These are phyloP conservation scores for Gambusia affinis DNA, from an alignment of 2,113 vertebrate genomes.

Conservation along the genomic window DNA sequence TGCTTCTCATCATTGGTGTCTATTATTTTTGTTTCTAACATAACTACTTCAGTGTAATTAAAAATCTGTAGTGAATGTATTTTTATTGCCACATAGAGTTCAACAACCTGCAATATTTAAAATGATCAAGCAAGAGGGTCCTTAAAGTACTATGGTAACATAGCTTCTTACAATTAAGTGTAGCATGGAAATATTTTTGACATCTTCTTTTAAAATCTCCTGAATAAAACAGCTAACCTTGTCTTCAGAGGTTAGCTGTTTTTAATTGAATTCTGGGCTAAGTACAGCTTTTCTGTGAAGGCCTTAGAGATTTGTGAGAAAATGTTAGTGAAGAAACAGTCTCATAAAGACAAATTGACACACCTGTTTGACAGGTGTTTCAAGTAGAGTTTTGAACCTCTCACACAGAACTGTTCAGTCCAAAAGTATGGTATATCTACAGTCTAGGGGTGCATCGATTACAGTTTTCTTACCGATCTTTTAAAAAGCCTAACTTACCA, in stretches of 20 bases:
- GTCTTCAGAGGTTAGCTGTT: neutral
- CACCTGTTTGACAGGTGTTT: neutral
- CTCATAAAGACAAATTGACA: neutral
- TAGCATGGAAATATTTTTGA: neutral
- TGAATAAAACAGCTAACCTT: neutral
- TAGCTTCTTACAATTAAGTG: neutral
- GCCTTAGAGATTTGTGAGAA: neutral
- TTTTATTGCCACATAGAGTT: conserved; percentile 18
- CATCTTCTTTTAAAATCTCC: neutral
- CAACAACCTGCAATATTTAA: conserved; percentile 24
- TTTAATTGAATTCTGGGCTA: too few relatives aligned
- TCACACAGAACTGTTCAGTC: neutral
- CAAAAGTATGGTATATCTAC: neutral
- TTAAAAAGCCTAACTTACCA: too few relatives aligned
- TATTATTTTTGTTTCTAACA: conserved; percentile 46
- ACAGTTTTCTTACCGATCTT: too few relatives aligned
- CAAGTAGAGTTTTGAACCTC: neutral
- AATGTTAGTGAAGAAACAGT: neutral
- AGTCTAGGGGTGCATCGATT: neutral
- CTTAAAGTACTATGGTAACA: conserved; percentile 7
- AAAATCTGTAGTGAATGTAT: conserved; percentile 24
- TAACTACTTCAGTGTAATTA: conserved; percentile 45
- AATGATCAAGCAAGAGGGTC: conserved; percentile 18
- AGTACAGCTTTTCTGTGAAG: too few relatives aligned
- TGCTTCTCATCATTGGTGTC: conserved; percentile 38